Evolutionary conservation across 2,888 invertebrate genomes (phyloP), one percentile per base, ranked within the genome.

Genomic region (Coenonympha arcania): DNA sequence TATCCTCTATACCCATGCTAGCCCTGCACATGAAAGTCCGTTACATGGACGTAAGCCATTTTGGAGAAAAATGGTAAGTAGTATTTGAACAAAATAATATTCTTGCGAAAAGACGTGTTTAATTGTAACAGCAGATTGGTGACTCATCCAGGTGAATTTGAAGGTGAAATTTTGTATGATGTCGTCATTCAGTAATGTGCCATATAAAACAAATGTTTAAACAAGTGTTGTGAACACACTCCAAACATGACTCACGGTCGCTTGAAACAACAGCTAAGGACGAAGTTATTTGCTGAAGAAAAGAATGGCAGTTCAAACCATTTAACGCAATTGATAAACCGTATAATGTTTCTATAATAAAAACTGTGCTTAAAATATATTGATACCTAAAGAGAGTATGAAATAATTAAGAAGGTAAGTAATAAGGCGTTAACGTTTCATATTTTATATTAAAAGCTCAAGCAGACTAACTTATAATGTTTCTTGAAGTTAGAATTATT

Each of bases 131-230:
- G 3, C 6, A 28, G 6, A 13, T 16, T 11, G 41, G 16, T 30
- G 28, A 28, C 6, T 30, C 41, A 41, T 28, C 3, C 41, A 18
- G 11, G 18, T 18, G 11, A 8, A 41, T 30, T 30, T 18, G n/a
- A 26, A 28, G 6, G 19, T 18, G 4, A 41, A 30, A 5, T 41
- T 30, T 9, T 28, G 19, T n/a, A 13, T 1, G 19, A 30, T 41
- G 41, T 41, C 41, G 41, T 41, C 41, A 41, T 41, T 30, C 15
- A 2, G 28, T 41, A 28, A 41, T 30, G 28, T 41, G 41, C 41
- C 30, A 15, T 39, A 24, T 22, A 39, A 39, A 39, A n/a, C 5
- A 30, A 41, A 41, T 41, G 19, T 41, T 41, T 41, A 11, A 13
- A 16, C 41, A 41, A 41, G 41, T 41, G 41, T 6, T 41, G 2